Evolutionary conservation across 1,140 invertebrate genomes (phyloP), one percentile per base, ranked within the genome.

Genomic region (Cataglyphis hispanica): DNA sequence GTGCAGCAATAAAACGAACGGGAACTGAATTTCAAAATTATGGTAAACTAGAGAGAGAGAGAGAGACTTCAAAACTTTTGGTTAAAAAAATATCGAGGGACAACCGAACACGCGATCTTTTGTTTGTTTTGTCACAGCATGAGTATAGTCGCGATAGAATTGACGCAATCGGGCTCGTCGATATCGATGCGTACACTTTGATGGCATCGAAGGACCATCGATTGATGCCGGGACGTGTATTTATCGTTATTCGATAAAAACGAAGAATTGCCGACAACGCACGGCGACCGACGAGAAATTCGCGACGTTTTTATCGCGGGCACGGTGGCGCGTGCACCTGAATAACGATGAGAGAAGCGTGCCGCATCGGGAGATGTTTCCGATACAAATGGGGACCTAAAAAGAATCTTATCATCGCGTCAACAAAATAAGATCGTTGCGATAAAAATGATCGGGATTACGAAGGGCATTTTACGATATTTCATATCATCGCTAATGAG

Each of bases 51-150:
- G n/a, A n/a, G n/a, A n/a, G n/a, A n/a, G n/a, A n/a, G n/a, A n/a
- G n/a, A n/a, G n/a, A n/a, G 46, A 22, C 13, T 31, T 67, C n/a
- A n/a, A 58, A 83, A 72, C 19, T 83, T 83, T 83, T 56, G 67
- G 22, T 60, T 60, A 72, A 83, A 83, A 72, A 83, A 83, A 83
- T 83, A 83, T 83, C 66, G 67, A 19, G 43, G 53, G 66, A 60
- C 46, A 60, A 83, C 37, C 37, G 19, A 37, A 60, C 67, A 25
- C 46, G 46, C 46, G 46, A 50, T 50, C 13, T 43, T 19, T 63
- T 46, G 66, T 83, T 72, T 67, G 63, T 67, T 83, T 72, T 74
- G 67, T 72, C 37, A 53, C 7, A 22, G 2, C 34, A 19, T 16
- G 31, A 66, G 61, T 19, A 27, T 27, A 53, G 31, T 31, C 31